Evolutionary conservation across 2,113 vertebrate genomes (phyloP), one percentile per base, ranked within the genome.

Genomic region (Rhipidura dahli): DNA sequence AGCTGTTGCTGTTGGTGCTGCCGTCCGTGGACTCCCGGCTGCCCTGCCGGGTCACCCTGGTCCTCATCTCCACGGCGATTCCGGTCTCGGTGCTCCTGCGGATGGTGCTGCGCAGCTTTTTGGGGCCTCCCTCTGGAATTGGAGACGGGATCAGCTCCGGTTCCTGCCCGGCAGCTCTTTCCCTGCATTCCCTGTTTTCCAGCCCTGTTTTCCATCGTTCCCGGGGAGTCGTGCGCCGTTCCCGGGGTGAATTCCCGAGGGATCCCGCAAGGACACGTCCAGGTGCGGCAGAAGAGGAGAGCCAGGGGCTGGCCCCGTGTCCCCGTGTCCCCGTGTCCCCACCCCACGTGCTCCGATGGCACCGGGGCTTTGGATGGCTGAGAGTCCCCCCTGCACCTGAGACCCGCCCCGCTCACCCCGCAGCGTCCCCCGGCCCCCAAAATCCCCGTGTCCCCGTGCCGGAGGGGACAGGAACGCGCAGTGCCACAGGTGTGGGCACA

Each of bases 1-100:
- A 99, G 98, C 99, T 99, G 97, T 99, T 99, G 94, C 99, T 99
- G 98, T 99, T 99, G 96, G 99, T 99, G 98, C 99, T 99, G 92
- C 99, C 99, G 3, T 99, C 99, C 0, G 99, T 99, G 39, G 99
- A 99, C 53, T 99, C 99, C 45, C 99, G 98, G 97, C 99, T 99
- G 95, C 99, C 98, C 91, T 99, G 99, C 90, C 99, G 98, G 3
- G 99, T 99, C 40, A 99, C 98, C 7, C 99, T 97, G 96, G 98
- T 99, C 93, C 99, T 98, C 99, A 99, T 99, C 98, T 99, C 99
- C 97, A 99, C 99, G 0, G 99, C 99, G 22, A 99, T 99, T 76
- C 99, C 99, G 0, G 99, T 99, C 98, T 99, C 99, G 0, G 99
- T 99, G 98, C 99, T 99, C 83, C 99, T 96, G 19, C 99, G 98